phyloP scores from a whole-genome alignment of 2,888 invertebrate species.

The Nymphalis polychloros region DNA sequence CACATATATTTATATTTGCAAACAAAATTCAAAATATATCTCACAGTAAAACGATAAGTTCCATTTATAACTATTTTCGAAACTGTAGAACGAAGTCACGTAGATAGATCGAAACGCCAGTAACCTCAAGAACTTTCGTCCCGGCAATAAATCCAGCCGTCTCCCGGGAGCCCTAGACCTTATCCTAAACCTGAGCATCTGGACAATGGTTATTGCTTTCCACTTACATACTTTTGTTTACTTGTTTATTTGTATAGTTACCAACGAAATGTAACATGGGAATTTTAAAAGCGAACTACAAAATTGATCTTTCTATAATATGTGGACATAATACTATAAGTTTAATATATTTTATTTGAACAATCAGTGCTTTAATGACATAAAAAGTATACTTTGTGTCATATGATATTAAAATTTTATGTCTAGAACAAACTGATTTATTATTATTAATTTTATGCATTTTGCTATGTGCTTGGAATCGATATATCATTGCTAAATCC shows the following conservation, averaged over 20 bases:
- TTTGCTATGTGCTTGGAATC: no score
- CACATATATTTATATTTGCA: not conserved
- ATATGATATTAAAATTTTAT: no score
- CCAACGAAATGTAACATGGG: not conserved
- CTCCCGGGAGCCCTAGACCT: constrained; percentile 32
- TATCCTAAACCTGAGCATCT: constrained; percentile 23
- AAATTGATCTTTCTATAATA: no score
- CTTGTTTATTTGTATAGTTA: constrained; percentile 28
- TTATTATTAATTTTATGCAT: no score
- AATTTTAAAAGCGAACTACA: not conserved
- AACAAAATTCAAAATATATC: not conserved
- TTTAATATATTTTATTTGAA: not conserved
- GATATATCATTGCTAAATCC: no score
- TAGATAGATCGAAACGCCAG: constrained; percentile 4
- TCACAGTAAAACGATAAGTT: not conserved
- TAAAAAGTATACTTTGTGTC: no score
- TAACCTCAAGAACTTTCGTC: constrained; percentile 16
- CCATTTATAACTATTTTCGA: not conserved
- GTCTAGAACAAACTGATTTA: no score
- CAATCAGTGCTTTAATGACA: no score
- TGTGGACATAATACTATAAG: not conserved
- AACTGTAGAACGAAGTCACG: constrained; percentile 7
- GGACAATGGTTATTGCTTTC: constrained; percentile 28
- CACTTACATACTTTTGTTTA: constrained; percentile 27
- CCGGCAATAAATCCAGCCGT: constrained; percentile 28